Base-by-base conservation (phyloP, 2,113 vertebrate genomes). In the Polypterus senegalus region DNA sequence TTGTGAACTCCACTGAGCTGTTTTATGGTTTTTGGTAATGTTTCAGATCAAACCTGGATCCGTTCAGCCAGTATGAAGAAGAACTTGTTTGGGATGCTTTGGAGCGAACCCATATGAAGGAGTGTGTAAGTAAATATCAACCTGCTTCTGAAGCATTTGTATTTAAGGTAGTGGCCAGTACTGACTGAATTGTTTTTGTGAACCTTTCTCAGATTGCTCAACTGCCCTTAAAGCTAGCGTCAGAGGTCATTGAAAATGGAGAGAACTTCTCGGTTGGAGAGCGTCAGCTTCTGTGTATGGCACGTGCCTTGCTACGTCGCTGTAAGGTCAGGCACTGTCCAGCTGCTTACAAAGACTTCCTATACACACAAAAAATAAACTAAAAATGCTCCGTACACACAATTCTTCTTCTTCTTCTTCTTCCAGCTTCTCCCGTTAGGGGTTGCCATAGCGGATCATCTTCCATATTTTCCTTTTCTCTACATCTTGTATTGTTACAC, bases 231-330 rank as follows among this genome's bases (percentile, higher is more conserved):
- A 93, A 89, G 83, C 81, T 97, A 61, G 91, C 94, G 65, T 92
- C 91, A 0, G 92, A 94, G 84, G 91, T 97, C 66, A 78, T 93
- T 76, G 91, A 94, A 79, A 96, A 97, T 0, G 93, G 93, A 2
- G 93, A 96, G 8, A 97, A 97, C 77, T 94, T 97, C 69, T 96
- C 92, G 0, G 89, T 96, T 59, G 93, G 93, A 57, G 92, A 97
- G 60, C 80, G 91, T 49, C 93, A 97, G 80, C 81, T 97, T 46
- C 66, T 97, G 53, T 96, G 92, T 64, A 86, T 97, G 51, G 89
- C 92, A 0, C 82, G 93, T 70, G 89, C 83, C 56, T 76, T 97
- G 57, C 83, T 97, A 43, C 85, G 93, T 27, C 89, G 83, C 53
- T 94, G 90, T 71, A 97, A 94, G 89, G 93, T 94, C 66, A 78